Evolutionary conservation across 2,888 invertebrate species (phyloP).

Genomic region (Ochropacha duplaris): DNA sequence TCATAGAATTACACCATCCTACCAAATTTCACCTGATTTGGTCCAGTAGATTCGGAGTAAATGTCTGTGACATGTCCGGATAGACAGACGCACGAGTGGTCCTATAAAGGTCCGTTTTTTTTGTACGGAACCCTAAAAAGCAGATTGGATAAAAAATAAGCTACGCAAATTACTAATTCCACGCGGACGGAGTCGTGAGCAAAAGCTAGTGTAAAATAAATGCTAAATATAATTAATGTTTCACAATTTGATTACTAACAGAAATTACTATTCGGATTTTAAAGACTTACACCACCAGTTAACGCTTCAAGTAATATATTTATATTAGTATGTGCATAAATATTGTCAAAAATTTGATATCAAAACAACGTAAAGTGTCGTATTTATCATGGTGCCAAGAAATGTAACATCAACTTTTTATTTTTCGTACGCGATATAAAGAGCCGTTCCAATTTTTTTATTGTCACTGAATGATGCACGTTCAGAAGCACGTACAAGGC

Average conservation of each 20-base stretch:
- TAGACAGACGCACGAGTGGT: too few relatives aligned
- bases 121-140: too few relatives aligned
- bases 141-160: too few relatives aligned
- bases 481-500: conserved; percentile 64
- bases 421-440: conserved; percentile 61
- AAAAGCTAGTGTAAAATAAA: too few relatives aligned
- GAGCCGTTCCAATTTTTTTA: conserved; percentile 68
- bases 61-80: too few relatives aligned
- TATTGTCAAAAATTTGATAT: not conserved
- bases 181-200: too few relatives aligned
- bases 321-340: too few relatives aligned
- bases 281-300: not conserved
- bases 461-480: conserved; percentile 70
- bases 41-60: too few relatives aligned
- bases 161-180: too few relatives aligned
- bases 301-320: not conserved
- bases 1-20: too few relatives aligned
- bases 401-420: conserved; percentile 52
- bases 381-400: conserved; percentile 34
- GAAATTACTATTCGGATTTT: not conserved
- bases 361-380: conserved; percentile 21
- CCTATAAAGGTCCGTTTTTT: too few relatives aligned
- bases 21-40: too few relatives aligned
- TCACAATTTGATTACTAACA: not conserved
- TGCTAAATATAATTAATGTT: not conserved